A percentile compares a stretch with the other conserved stretches of the same genome.
phyloP scores from a whole-genome alignment of 2,797 vertebrate species.

The Hypotaenidia okinawae region DNA sequence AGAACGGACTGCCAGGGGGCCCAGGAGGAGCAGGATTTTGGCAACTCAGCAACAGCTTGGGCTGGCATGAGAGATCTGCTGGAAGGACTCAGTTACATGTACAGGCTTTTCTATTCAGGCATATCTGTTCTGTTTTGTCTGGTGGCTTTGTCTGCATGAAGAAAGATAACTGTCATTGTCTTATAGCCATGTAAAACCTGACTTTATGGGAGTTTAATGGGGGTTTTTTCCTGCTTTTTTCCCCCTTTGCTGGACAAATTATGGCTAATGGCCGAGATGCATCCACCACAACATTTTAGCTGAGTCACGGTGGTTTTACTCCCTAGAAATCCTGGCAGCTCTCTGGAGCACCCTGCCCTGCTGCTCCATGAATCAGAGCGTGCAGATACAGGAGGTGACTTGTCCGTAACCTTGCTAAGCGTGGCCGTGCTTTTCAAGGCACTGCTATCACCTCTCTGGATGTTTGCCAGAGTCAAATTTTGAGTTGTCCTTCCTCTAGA shows the following conservation, averaged over 20 bases:
- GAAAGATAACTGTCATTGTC: background rate
- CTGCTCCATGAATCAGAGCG: background rate
- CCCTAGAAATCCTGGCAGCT: background rate
- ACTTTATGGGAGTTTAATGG: background rate
- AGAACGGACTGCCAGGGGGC: background rate
- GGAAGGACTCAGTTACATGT: background rate
- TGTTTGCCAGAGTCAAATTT: background rate
- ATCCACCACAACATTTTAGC: background rate
- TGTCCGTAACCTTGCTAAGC: background rate
- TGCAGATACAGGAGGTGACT: background rate
- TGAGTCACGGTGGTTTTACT: background rate
- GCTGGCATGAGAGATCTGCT: background rate
- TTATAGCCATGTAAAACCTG: background rate
- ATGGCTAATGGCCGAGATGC: background rate
- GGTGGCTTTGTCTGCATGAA: background rate
- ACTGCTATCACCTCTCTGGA: background rate
- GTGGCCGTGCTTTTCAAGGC: background rate
- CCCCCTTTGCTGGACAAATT: background rate
- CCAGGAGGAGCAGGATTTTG: background rate
- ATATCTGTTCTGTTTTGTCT: background rate
- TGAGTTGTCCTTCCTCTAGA: background rate
- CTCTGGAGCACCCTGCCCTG: rapidly evolving
- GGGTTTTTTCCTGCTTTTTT: background rate
- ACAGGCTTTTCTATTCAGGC: background rate
- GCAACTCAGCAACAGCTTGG: background rate